Conservation (phyloP, 2,888 invertebrate genomes). For the Drosophila fulvimacula region DNA sequence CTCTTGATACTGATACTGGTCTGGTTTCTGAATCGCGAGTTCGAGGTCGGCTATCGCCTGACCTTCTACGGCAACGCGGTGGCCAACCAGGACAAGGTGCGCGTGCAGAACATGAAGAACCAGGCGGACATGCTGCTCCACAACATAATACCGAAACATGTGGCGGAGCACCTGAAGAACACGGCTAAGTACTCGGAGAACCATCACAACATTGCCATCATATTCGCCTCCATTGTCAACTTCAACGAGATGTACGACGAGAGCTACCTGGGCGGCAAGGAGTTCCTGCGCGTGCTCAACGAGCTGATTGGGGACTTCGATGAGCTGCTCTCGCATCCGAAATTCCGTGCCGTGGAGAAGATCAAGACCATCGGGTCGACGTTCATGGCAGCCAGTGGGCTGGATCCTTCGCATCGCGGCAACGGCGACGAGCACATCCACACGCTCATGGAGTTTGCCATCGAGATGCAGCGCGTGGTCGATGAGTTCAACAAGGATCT, state of each 20-base stretch:
- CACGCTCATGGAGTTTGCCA: constrained; percentile 95
- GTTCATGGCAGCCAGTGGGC: constrained; percentile 98
- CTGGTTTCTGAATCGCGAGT: constrained; percentile 97
- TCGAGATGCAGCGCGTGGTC: constrained; percentile 95
- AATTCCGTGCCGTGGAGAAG: constrained; percentile 96
- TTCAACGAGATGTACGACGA: constrained; percentile 99
- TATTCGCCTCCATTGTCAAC: constrained; percentile 98
- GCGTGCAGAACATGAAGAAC: constrained; percentile 96
- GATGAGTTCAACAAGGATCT: constrained; percentile 95
- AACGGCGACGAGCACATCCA: constrained; percentile 90
- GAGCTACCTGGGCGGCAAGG: constrained; percentile 96
- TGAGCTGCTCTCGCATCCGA: constrained; percentile 92
- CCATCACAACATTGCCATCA: constrained; percentile 95
- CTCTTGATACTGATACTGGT: constrained; percentile 93
- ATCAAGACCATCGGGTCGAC: constrained; percentile 99
- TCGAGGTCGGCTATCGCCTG: constrained; percentile 96
- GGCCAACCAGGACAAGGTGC: constrained; percentile 94
- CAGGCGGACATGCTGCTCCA: constrained; percentile 98
- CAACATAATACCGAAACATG: constrained; percentile 98
- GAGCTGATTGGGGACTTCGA: constrained; percentile 98
- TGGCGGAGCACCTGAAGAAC: constrained; percentile 96
- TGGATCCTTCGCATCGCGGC: constrained; percentile 92
- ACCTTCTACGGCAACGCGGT: constrained; percentile 97
- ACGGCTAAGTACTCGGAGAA: constrained; percentile 97
- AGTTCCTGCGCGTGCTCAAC: constrained; percentile 97